Base-by-base conservation (phyloP, 2,888 invertebrate genomes). In the Galeopsomyia nigrocyanea region DNA sequence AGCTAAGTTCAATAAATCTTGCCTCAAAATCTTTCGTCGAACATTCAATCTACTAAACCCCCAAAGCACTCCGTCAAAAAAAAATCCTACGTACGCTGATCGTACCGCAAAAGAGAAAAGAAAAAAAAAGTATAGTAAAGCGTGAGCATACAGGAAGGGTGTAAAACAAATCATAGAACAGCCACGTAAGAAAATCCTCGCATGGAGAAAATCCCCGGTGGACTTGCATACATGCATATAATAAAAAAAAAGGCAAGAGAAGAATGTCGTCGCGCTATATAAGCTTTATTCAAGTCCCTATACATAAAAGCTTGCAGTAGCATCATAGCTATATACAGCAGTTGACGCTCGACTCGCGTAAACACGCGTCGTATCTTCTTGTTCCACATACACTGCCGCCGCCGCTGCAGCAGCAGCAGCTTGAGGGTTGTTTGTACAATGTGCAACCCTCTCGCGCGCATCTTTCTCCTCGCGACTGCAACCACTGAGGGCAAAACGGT, bases 311-410 rank as follows among this genome's bases (percentile, higher is more conserved):
- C 39, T 39, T 39, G 39, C 39, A 39, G 13, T 7, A 9, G 10
- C 39, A 13, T 2, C 5, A 26, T 26, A 39, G n/a, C n/a, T n/a
- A n/a, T n/a, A 64, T 73, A 61, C 19, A 39, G 31, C 79, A 82
- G 81, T 84, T 83, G 85, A 85, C 85, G 84, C 85, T 67, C 82
- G 82, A 82, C 80, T 82, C 85, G 84, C 86, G 86, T 86, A 86
- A 86, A 86, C 86, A 85, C 81, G 83, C 83, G 85, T 85, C 84
- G 85, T 83, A 80, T 63, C 83, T 84, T 82, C 83, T 82, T 84
- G 84, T 85, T 82, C 81, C 69, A 39, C 39, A 39, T 7, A 1
- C 10, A 10, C 13, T n/a, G n/a, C n/a, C n/a, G n/a, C n/a, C n/a
- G n/a, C n/a, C n/a, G n/a, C n/a, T n/a, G 39, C 26, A 26, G 26